Evolutionary conservation across 2,797 vertebrate species (phyloP), one percentile per base, ranked within the genome.

Genomic region (Vultur gryphus): DNA sequence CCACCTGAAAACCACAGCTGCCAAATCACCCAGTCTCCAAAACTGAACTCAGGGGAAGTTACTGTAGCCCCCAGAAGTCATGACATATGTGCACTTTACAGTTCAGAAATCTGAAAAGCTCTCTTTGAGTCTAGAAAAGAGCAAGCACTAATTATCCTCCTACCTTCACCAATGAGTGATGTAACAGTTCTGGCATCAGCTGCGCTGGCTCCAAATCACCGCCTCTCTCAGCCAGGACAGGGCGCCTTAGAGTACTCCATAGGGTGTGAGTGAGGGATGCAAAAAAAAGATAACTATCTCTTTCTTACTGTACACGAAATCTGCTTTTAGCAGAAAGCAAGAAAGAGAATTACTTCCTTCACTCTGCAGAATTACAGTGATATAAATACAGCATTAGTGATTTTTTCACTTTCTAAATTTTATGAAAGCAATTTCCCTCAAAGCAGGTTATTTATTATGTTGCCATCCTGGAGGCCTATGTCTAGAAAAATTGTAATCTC

Each of bases 81-180:
- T 62, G 48, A 89, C 48, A 61, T 76, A 43, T 24, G 33, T 37
- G 6, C 39, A 52, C 66, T 83, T 96, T 62, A 66, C 90, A 96
- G n/a, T 90, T 93, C 77, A 95, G 75, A 75, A 75, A 94, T 83
- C 69, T 51, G 70, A 96, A 97, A 97, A 96, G 37, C 61, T 54
- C 28, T 15, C 43, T 90, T 87, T 95, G 57, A 78, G 67, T 94
- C 87, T 89, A 96, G 80, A 84, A 90, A 94, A 96, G 79, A 97
- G 37, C 64, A 94, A 95, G 82, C 90, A 87, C 58, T 95, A 91
- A 97, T 76, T 93, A 81, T 44, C 46, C 79, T 75, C 59, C 37
- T 12, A 58, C 72, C 92, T 95, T 88, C 90, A 96, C 69, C 80
- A 97, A 58, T 46, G 71, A 90, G 81, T 76, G 82, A 97, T 43